A percentile compares a stretch with the other conserved stretches of the same genome.
Evolutionary conservation across 2,113 vertebrate genomes (phyloP).

Genomic region (Catharus minimus): DNA sequence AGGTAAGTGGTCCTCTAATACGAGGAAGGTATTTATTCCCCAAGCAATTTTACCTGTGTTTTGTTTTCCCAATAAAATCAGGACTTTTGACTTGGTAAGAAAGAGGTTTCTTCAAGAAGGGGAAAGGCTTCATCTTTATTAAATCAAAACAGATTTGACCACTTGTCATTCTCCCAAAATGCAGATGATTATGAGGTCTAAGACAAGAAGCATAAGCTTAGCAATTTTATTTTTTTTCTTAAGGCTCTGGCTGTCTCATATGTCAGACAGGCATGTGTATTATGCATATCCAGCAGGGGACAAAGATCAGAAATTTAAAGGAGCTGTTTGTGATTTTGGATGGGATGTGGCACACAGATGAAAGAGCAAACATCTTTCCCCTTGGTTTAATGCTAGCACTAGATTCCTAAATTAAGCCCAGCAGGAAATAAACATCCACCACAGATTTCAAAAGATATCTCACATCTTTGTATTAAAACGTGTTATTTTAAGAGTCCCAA

Average conservation of each 20-base stretch:
- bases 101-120: background rate
- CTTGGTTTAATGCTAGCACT: slow-evolving; percentile 43
- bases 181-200: background rate
- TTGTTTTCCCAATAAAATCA: background rate
- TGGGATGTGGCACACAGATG: slow-evolving; percentile 41
- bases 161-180: slow-evolving; percentile 27
- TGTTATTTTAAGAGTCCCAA: slow-evolving; percentile 59
- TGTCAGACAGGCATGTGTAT: slow-evolving; percentile 52
- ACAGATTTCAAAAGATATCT: slow-evolving; percentile 62
- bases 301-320: slow-evolving; percentile 63
- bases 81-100: background rate
- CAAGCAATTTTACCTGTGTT: background rate
- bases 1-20: background rate
- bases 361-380: slow-evolving; percentile 51
- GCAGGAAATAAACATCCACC: slow-evolving; percentile 61
- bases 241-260: slow-evolving; percentile 48
- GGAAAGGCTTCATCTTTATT: background rate
- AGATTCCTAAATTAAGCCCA: slow-evolving; percentile 62
- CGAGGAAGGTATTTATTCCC: background rate
- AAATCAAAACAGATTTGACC: slow-evolving; percentile 30
- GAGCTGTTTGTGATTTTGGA: slow-evolving; percentile 57
- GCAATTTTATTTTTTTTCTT: background rate
- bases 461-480: slow-evolving; percentile 57
- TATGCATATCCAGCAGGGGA: slow-evolving; percentile 66
- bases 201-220: slow-evolving; percentile 47